Percentiles rank a stretch among this genome's conserved stretches.
phyloP scores from a whole-genome alignment of 1,140 invertebrate species.

The Vollenhovia emeryi region DNA sequence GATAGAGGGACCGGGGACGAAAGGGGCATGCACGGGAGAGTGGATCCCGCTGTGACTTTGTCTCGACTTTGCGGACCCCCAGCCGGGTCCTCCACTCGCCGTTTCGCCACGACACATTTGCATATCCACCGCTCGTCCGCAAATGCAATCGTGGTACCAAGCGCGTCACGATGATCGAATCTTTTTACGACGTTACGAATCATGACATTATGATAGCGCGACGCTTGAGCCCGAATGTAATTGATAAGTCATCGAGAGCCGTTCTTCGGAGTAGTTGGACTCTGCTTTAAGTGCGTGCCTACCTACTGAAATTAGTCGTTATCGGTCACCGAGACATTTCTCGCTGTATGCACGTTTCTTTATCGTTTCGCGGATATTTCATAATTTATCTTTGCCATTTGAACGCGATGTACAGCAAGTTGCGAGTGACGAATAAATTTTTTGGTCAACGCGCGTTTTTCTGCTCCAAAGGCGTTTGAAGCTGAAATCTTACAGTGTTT shows the following conservation, averaged over 20 bases:
- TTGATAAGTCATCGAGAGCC: conserved; percentile 47
- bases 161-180: conserved; percentile 52
- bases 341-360: background rate
- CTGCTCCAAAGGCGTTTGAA: background rate
- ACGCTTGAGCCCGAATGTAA: background rate
- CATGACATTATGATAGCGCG: conserved; percentile 61
- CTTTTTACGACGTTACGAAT: conserved; percentile 69
- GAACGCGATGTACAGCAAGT: background rate
- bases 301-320: conserved; percentile 4
- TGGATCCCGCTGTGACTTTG: conserved; percentile 84
- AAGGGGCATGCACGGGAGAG: conserved; percentile 50
- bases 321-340: background rate
- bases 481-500: background rate
- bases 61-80: conserved; percentile 81
- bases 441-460: background rate
- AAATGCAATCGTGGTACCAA: conserved; percentile 60
- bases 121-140: conserved; percentile 77
- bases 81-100: conserved; percentile 54
- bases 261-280: background rate
- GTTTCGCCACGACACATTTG: conserved; percentile 78
- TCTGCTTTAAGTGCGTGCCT: background rate
- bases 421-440: background rate
- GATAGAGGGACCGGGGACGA: conserved; percentile 2
- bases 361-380: background rate
- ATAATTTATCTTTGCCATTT: background rate